Evolutionary conservation across 2,888 invertebrate species (phyloP).

Genomic region (Hermaeophaga mercurialis): DNA sequence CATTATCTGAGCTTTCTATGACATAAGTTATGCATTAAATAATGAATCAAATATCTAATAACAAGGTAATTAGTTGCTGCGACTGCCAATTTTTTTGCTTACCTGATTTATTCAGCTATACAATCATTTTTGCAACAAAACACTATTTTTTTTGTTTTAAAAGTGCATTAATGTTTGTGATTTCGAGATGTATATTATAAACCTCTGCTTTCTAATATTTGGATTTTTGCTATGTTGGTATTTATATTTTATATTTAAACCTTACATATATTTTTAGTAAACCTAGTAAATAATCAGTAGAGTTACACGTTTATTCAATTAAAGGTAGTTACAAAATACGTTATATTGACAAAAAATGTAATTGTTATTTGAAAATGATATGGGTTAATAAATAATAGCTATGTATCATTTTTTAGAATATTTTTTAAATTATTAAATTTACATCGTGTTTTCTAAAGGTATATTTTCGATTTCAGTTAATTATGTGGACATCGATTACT

Average conservation of each 20-base stretch:
- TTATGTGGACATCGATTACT: conserved; percentile 83
- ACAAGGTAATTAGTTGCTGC: conserved; percentile 7
- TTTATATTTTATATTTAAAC: neutral
- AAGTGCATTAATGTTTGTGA: neutral
- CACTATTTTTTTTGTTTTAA: neutral
- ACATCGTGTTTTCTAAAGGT: too few relatives aligned
- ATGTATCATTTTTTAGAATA: too few relatives aligned
- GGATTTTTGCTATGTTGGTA: conserved; percentile 14
- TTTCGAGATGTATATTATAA: conserved; percentile 4
- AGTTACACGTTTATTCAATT: too few relatives aligned
- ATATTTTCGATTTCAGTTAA: conserved; percentile 75
- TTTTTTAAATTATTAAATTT: too few relatives aligned
- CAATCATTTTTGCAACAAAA: conserved; percentile 1
- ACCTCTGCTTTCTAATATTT: conserved; percentile 2
- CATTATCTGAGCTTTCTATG: too few relatives aligned
- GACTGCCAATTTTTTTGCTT: conserved; percentile 9
- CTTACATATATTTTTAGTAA: too few relatives aligned
- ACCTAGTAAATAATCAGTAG: too few relatives aligned
- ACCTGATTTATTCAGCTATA: neutral
- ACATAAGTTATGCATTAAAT: neutral
- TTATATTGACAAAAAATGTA: too few relatives aligned
- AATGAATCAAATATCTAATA: conserved; percentile 4
- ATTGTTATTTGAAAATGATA: too few relatives aligned
- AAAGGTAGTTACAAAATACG: too few relatives aligned
- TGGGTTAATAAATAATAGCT: too few relatives aligned